Evolutionary conservation across 2,113 vertebrate genomes (phyloP).

Genomic region (Notarius lentiginosus): DNA sequence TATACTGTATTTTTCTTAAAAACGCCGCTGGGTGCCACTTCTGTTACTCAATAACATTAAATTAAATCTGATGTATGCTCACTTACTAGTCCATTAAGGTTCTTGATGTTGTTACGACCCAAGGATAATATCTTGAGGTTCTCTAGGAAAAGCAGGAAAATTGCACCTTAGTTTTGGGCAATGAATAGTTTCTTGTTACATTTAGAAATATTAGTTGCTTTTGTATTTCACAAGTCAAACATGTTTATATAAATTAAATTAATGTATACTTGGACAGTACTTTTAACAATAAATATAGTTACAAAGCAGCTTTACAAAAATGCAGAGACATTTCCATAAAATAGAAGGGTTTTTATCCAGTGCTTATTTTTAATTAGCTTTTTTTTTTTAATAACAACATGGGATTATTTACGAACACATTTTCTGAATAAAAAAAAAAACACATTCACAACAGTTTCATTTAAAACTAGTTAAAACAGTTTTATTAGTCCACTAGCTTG

Average conservation of each 20-base stretch:
- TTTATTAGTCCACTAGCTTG: too few species aligned
- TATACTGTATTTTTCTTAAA: neutral
- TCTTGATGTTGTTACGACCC: slow-evolving; percentile 96
- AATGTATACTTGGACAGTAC: neutral
- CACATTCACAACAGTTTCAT: too few species aligned
- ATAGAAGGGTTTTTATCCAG: too few species aligned
- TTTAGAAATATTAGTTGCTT: neutral
- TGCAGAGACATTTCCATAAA: neutral
- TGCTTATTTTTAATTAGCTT: too few species aligned
- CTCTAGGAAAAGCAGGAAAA: slow-evolving; percentile 72
- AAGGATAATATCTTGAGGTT: slow-evolving; percentile 91
- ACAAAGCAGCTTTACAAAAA: neutral
- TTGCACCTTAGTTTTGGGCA: neutral
- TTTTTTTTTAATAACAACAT: too few species aligned
- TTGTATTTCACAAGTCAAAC: neutral
- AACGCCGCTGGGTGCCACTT: neutral
- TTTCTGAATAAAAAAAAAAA: too few species aligned
- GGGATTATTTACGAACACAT: too few species aligned
- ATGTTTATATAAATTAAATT: neutral
- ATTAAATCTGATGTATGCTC: neutral
- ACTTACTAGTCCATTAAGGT: slow-evolving; percentile 89
- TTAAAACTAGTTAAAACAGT: too few species aligned
- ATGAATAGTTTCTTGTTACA: neutral
- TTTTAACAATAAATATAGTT: neutral
- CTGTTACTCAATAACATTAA: neutral